A percentile compares a stretch with the other conserved stretches of the same genome.
Evolutionary conservation across 1,140 invertebrate genomes (phyloP).

Genomic region (Argopecten irradians): DNA sequence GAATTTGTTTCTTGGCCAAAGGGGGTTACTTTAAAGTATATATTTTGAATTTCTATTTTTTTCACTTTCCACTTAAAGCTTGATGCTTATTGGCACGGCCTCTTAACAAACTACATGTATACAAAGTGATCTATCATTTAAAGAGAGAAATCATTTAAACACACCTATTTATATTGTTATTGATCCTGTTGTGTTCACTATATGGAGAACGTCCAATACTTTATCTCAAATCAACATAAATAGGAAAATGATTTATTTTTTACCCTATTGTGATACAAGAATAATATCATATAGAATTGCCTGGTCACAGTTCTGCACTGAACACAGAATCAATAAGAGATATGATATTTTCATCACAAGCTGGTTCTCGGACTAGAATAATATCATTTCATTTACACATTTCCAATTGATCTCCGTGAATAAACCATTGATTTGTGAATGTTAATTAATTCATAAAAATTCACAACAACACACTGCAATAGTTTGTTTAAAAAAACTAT

Average conservation of each 20-base stretch:
- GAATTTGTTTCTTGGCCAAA: too few species aligned
- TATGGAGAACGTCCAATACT: not conserved
- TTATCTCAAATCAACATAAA: not conserved
- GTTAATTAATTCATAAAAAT: not conserved
- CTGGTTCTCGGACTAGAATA: not conserved
- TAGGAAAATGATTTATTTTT: not conserved
- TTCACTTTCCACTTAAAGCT: too few species aligned
- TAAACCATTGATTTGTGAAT: not conserved
- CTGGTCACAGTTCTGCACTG: not conserved
- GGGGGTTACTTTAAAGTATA: too few species aligned
- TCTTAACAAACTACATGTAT: too few species aligned
- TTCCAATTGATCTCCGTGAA: not conserved
- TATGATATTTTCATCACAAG: not conserved
- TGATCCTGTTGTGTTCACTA: not conserved
- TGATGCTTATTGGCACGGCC: too few species aligned
- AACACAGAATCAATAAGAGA: not conserved
- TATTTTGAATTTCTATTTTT: too few species aligned
- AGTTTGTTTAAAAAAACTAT: not conserved
- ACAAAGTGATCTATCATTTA: not conserved
- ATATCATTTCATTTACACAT: not conserved
- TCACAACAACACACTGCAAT: not conserved
- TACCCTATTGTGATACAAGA: not conserved
- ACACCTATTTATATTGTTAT: not conserved
- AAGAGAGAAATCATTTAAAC: not conserved
- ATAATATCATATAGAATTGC: not conserved